A percentile compares a stretch with the other conserved stretches of the same genome.
Evolutionary conservation across 1,140 invertebrate species (phyloP).

Genomic region (Bombyx mandarina): DNA sequence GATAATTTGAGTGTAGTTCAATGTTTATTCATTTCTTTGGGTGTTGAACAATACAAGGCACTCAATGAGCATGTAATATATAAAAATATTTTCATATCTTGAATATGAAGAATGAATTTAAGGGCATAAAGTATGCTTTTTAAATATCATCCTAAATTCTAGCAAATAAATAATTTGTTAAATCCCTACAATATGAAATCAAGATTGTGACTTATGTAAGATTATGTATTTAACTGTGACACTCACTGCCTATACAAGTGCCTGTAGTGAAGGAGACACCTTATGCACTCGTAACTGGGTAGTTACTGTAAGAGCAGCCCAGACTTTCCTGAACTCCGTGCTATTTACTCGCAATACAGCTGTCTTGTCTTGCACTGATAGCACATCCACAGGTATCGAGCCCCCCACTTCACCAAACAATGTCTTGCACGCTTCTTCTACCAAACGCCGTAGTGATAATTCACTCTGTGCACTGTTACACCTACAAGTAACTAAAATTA

Average conservation of each 20-base stretch:
- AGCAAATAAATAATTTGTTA: no score
- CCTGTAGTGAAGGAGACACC: neutral
- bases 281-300: slow-evolving; percentile 1
- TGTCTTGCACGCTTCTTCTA: neutral
- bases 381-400: slow-evolving; percentile 1
- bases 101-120: no score
- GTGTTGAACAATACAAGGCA: no score
- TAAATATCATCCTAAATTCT: no score
- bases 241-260: neutral
- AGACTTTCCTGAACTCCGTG: neutral
- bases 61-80: no score
- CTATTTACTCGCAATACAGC: neutral
- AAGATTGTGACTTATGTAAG: neutral
- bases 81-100: no score
- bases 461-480: neutral
- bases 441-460: neutral
- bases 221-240: neutral
- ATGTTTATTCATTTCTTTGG: no score
- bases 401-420: slow-evolving; percentile 4
- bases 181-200: no score
- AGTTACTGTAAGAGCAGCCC: neutral
- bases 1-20: no score
- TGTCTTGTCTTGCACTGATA: neutral
- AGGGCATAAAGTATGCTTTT: no score
- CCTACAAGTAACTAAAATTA: neutral